A percentile compares a stretch with the other conserved stretches of the same genome.
Conservation (phyloP, 2,113 vertebrate genomes). For the Gulo gulo region DNA sequence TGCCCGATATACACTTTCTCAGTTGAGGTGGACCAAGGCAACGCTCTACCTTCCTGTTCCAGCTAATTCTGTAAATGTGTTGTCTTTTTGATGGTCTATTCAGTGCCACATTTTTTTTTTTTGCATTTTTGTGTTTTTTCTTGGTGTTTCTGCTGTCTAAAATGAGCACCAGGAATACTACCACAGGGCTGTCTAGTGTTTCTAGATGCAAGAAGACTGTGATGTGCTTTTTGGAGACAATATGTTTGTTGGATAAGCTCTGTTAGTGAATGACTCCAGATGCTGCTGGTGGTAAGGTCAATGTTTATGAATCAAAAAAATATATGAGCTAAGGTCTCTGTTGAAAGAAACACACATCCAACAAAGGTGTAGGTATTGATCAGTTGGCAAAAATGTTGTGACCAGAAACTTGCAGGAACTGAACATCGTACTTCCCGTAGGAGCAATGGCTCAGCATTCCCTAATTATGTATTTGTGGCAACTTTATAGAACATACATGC, state of each 20-base stretch:
- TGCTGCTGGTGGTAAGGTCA: background rate
- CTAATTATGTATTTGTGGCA: background rate
- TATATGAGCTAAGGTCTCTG: background rate
- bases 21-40: background rate
- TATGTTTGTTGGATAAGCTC: too few relatives aligned
- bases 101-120: background rate
- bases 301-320: background rate
- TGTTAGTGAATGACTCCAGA: background rate
- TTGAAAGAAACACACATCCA: background rate
- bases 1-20: background rate
- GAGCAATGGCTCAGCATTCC: background rate
- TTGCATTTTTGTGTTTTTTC: background rate
- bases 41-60: background rate
- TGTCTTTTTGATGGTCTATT: background rate
- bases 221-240: background rate
- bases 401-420: background rate
- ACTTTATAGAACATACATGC: background rate
- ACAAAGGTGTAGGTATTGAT: background rate
- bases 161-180: background rate
- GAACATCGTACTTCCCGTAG: background rate
- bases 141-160: background rate
- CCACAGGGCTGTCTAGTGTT: background rate
- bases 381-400: background rate
- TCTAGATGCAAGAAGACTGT: background rate
- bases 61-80: background rate